Conservation (phyloP, 2,888 invertebrate genomes). For the Globia sparganii region DNA sequence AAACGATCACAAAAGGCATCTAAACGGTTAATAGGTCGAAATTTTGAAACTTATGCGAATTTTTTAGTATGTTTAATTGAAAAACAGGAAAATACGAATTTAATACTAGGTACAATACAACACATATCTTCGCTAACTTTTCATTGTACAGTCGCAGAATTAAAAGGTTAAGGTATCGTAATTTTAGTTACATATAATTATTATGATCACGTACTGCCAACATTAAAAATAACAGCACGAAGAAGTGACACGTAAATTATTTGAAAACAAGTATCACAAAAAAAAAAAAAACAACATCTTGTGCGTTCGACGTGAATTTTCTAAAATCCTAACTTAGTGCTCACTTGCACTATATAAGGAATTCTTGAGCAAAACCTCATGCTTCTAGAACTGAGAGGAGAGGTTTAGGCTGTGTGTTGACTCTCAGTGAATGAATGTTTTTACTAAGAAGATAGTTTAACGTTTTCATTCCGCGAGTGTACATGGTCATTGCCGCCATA, state of each 20-base stretch:
- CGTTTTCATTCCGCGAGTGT: constrained; percentile 3
- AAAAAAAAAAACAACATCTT: too few relatives aligned
- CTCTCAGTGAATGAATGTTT: too few relatives aligned
- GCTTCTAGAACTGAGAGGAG: not conserved
- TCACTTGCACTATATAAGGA: not conserved
- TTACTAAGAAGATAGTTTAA: not conserved
- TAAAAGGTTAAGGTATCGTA: not conserved
- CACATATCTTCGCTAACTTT: not conserved
- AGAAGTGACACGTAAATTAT: not conserved
- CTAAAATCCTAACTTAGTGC: not conserved
- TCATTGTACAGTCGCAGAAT: constrained; percentile 4
- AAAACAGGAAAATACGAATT: not conserved
- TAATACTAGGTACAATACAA: constrained; percentile 3
- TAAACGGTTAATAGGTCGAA: not conserved
- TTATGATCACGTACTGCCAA: not conserved
- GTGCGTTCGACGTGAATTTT: not conserved
- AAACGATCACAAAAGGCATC: constrained; percentile 7
- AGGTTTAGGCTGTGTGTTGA: not conserved
- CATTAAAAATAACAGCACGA: not conserved
- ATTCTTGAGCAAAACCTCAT: not conserved
- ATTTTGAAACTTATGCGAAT: not conserved
- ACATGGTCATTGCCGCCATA: not conserved
- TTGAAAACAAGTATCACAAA: not conserved
- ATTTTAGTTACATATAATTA: not conserved
- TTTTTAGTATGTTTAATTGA: not conserved